These are phyloP conservation scores for Hymenochirus boettgeri DNA, from an alignment of 2,113 vertebrate species.

Conservation along the genomic window DNA sequence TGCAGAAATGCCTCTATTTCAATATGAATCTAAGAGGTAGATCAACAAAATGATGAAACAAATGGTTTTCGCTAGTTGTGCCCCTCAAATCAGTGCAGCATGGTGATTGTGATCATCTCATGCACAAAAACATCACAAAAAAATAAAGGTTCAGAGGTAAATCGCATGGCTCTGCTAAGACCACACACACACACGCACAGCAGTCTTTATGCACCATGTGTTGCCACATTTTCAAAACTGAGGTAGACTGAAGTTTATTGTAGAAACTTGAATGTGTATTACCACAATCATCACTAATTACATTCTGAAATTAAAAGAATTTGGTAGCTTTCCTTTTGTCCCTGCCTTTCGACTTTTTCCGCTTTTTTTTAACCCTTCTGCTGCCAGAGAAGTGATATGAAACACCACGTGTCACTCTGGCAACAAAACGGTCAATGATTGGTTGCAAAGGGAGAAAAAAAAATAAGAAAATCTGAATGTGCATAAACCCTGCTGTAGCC, in stretches of 20 bases:
- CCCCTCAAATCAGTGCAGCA: slow-evolving; percentile 80
- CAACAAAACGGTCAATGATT: slow-evolving; percentile 53
- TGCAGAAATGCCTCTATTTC: slow-evolving; percentile 91
- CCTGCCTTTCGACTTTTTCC: slow-evolving; percentile 64
- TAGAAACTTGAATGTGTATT: slow-evolving; percentile 85
- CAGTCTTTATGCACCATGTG: slow-evolving; percentile 71
- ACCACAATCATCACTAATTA: slow-evolving; percentile 89
- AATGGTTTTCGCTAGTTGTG: slow-evolving; percentile 77
- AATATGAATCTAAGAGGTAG: slow-evolving; percentile 90
- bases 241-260: slow-evolving; percentile 85
- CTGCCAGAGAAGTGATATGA: slow-evolving; percentile 1
- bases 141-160: slow-evolving; percentile 69
- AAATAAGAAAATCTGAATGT: too few relatives aligned
- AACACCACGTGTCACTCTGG: slow-evolving; percentile 6
- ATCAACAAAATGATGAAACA: slow-evolving; percentile 81
- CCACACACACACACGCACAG: slow-evolving; percentile 67
- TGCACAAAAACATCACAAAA: slow-evolving; percentile 71
- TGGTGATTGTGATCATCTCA: slow-evolving; percentile 71
- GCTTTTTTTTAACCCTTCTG: slow-evolving; percentile 46
- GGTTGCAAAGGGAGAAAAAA: slow-evolving; percentile 48
- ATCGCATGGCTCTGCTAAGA: slow-evolving; percentile 75
- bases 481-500: slow-evolving; percentile 66
- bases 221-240: slow-evolving; percentile 78
- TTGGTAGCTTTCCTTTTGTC: slow-evolving; percentile 62
- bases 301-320: slow-evolving; percentile 71